Conservation (phyloP, 2,888 invertebrate genomes). For the Dinocampus coccinellae region DNA sequence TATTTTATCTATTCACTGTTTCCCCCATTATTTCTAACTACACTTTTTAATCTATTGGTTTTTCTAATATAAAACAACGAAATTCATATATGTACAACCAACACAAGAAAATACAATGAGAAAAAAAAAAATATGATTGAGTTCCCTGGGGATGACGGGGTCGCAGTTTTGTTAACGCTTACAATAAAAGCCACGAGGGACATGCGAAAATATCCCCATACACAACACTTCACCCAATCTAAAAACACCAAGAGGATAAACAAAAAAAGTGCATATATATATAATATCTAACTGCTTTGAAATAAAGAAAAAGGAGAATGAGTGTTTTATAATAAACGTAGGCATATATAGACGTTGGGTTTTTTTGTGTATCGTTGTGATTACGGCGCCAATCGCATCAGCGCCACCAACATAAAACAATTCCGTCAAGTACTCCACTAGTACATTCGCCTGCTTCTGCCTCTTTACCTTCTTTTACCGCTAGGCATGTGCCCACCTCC, state of each 20-base stretch:
- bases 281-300: background rate
- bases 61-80: background rate
- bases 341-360: background rate
- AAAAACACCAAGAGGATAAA: background rate
- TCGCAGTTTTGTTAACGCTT: background rate
- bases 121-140: conserved; percentile 5
- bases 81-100: background rate
- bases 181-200: conserved; percentile 21
- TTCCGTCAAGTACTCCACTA: conserved; percentile 36
- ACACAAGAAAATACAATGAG: background rate
- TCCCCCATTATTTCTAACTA: background rate
- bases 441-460: conserved; percentile 41
- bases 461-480: conserved; percentile 40
- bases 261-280: background rate
- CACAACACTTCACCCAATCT: background rate
- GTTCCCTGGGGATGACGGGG: background rate
- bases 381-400: conserved; percentile 16
- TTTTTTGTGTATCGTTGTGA: conserved; percentile 12
- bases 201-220: background rate
- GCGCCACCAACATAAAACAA: conserved; percentile 38
- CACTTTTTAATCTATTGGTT: background rate
- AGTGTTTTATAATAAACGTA: background rate
- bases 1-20: background rate
- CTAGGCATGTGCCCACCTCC: conserved; percentile 40
- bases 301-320: background rate